phyloP scores from a whole-genome alignment of 1,140 invertebrate genomes.

The Grapholita molesta region DNA sequence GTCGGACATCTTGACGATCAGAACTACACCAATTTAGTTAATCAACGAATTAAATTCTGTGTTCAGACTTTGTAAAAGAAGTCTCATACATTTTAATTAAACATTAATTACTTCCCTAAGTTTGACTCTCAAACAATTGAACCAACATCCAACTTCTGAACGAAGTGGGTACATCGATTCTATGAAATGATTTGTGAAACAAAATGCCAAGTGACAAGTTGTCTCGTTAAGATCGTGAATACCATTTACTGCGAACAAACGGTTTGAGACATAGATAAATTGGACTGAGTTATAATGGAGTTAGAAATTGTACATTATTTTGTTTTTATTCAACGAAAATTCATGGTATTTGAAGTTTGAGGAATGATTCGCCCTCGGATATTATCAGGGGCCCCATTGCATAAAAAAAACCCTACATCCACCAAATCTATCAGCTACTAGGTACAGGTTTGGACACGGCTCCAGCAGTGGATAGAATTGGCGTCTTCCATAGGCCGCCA shows the following conservation, averaged over 20 bases:
- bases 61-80: too few species aligned
- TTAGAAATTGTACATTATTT: not conserved
- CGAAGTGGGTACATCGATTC: not conserved
- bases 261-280: not conserved
- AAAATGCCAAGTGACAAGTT: not conserved
- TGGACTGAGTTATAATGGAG: not conserved
- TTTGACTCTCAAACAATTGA: not conserved
- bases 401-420: too few species aligned
- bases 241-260: conserved; percentile 1
- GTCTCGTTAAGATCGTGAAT: conserved; percentile 4
- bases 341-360: not conserved
- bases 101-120: not conserved
- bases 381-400: not conserved
- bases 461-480: too few species aligned
- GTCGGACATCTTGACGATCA: too few species aligned
- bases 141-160: not conserved
- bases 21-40: too few species aligned
- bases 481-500: too few species aligned
- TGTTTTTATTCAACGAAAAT: not conserved
- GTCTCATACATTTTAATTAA: not conserved
- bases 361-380: not conserved
- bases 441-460: too few species aligned
- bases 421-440: too few species aligned
- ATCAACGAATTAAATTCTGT: too few species aligned
- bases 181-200: not conserved